Conservation (phyloP, 2,888 invertebrate genomes). For the Ophonus ardosiacus region DNA sequence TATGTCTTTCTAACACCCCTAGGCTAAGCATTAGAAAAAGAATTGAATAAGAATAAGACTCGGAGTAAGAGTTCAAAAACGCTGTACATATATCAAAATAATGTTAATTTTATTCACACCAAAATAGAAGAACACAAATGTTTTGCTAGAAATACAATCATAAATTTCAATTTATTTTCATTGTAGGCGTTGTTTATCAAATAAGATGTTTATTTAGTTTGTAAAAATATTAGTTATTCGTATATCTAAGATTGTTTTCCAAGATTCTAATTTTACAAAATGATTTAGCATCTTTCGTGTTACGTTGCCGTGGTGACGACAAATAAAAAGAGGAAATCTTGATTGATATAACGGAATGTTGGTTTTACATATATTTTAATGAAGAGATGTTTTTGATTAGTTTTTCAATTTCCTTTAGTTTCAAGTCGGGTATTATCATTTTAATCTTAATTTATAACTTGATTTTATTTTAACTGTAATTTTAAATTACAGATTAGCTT, state of each 20-base stretch:
- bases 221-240: neutral
- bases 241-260: neutral
- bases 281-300: conserved; percentile 19
- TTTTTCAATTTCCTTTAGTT: conserved; percentile 35
- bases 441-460: conserved; percentile 20
- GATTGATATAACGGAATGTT: conserved; percentile 38
- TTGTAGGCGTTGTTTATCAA: neutral
- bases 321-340: conserved; percentile 28
- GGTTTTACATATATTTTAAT: conserved; percentile 19
- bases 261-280: neutral
- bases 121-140: neutral
- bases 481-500: conserved; percentile 20
- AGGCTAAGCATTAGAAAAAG: neutral
- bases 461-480: conserved; percentile 10
- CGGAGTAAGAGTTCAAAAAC: neutral
- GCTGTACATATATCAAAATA: conserved; percentile 20
- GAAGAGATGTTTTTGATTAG: conserved; percentile 35
- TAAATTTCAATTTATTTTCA: conserved; percentile 4
- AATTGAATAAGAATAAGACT: too few relatives aligned
- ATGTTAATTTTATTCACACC: conserved; percentile 30
- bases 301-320: conserved; percentile 11
- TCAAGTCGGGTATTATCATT: conserved; percentile 23
- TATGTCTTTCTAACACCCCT: neutral
- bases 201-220: neutral
- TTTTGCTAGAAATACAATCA: neutral